Base-by-base conservation (phyloP, 2,113 vertebrate species). In the Diadophis punctatus region DNA sequence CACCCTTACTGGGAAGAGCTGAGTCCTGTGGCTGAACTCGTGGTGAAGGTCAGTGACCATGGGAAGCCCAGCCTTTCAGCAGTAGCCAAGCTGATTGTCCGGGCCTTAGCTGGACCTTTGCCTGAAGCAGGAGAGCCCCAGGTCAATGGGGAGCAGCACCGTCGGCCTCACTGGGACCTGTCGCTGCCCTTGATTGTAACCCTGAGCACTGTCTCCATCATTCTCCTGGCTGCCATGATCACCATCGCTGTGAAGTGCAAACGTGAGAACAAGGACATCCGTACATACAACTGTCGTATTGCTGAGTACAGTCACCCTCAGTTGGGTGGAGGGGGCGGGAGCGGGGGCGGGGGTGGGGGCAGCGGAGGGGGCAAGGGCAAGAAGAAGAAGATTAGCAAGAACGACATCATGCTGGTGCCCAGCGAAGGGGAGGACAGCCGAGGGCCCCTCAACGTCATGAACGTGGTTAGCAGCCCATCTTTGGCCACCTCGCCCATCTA, bases 391-490 rank as follows among this genome's bases (percentile, higher is more conserved):
- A 97, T 98, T 97, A 99, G 99, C 98, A 99, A 99, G 98, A 99
- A 99, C 93, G 99, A 99, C 97, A 99, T 99, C 98, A 99, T 99
- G 99, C 97, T 99, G 97, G 99, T 99, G 96, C 99, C 99, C 98
- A 99, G 99, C 95, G 99, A 99, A 96, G 99, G 99, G 94, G 99
- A 99, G 96, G 99, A 99, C 98, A 97, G 97, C 94, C 98, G 99
- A 93, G 99, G 99, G 96, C 99, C 99, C 97, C 99, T 99, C 98
- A 99, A 99, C 98, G 99, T 99, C 97, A 99, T 99, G 99, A 99
- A 99, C 91, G 99, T 99, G 98, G 99, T 99, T 97, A 99, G 99
- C 99, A 99, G 99, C 96, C 99, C 99, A 95, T 99, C 99, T 95
- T 97, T 99, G 97, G 99, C 99, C 97, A 99, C 99, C 96, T 99